Evolutionary conservation across 2,888 invertebrate species (phyloP), one percentile per base, ranked within the genome.

Genomic region (Cryptocephalus primarius): DNA sequence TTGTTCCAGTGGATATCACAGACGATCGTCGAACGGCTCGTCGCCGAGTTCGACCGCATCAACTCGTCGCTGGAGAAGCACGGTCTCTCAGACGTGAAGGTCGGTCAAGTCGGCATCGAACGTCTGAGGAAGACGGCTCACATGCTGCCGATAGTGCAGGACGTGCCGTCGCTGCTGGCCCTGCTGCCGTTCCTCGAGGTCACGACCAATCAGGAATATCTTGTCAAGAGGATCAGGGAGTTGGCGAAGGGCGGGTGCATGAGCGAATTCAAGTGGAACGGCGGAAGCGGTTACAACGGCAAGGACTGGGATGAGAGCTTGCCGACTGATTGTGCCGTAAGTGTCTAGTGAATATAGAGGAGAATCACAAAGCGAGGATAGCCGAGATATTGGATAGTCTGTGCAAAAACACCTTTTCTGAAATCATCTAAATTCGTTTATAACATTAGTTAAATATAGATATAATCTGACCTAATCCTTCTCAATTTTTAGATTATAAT

Each of bases 221-320:
- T 90, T 11, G 84, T 87, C 42, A 81, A 80, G 51, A 75, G 94
- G 56, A 82, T 93, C 33, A 76, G 77, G 62, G 85, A 87, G 60
- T 74, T 94, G 51, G 79, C 86, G 1, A 79, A 77, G 63, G 91
- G 90, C 50, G 88, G 91, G 9, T 90, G 90, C 63, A 85, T 94
- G 74, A 85, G 88, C 61, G 85, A 85, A 59, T 95, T 86, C 71
- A 82, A 82, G 53, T 94, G 94, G 93, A 83, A 85, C 70, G 79
- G 83, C 47, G 93, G 93, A 40, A 84, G 86, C 39, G 72, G 72
- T 32, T 78, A 79, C 60, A 79, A 82, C 60, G 82, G 82, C 11
- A 81, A 85, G 60, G 79, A 79, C 42, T 91, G 92, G 91, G 85
- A 83, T 57, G 83, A 83, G 49, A 79, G 83, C 60, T 73, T 88